Evolutionary conservation across 2,888 invertebrate species (phyloP), one percentile per base, ranked within the genome.

Genomic region (Drosophila longiperda): DNA sequence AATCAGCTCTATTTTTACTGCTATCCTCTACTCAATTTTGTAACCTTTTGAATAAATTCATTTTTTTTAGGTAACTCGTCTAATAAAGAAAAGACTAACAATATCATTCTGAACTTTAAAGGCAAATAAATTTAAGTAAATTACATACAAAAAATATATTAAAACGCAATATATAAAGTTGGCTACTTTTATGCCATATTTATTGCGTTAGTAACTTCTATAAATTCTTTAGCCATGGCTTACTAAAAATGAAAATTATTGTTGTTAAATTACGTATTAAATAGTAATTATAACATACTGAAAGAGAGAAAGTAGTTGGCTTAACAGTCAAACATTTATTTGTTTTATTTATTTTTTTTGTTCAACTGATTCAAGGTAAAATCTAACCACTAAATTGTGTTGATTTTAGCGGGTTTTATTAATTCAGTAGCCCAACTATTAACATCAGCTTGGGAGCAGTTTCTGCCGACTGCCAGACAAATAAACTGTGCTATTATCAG

Each of bases 351-450:
- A 20, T 15, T 57, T 32, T 29, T 20, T 40, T 32, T 29, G n/a
- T 42, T 32, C 15, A 57, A 57, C 38, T n/a, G 29, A 38, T 26
- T 53, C 20, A 40, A 12, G 50, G 15, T n/a, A 11, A n/a, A 67
- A 45, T 34, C 60, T 34, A 45, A 12, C 26, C 8, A 11, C 8
- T 3, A n/a, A 29, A 57, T 29, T 54, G 23, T 38, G 20, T 0
- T 11, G 17, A 4, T 42, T 29, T 57, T 32, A 3, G 40, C 45
- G 53, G 57, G 64, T 64, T 83, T 87, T 75, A 82, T 89, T 90
- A 82, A 82, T 78, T 82, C 71, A 32, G 36, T 52, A 74, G 70
- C 70, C 75, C 54, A 76, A 78, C 76, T 70, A 76, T 75, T 79
- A 79, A 49, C 45, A 32, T 71, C 68, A 76, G 64, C 70, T 60